Base-by-base conservation (phyloP, 1,140 invertebrate species). In the Musca domestica region DNA sequence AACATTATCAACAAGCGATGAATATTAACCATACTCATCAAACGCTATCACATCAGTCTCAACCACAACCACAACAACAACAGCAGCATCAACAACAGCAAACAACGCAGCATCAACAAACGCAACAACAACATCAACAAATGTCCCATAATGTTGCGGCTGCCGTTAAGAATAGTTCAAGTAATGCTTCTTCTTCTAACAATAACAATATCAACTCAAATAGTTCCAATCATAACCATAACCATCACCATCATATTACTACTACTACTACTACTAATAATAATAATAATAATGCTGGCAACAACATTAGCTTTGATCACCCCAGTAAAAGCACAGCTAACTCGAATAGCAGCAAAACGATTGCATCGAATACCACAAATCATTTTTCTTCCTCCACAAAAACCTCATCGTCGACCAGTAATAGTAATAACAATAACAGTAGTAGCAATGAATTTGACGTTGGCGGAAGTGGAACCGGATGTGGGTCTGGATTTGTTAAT, bases 401-500 rank as follows among this genome's bases (percentile, higher is more conserved):
- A 51, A 19, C 48, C 22, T 52, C 27, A 30, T 58, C 25, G 19
- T 61, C 34, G 27, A 61, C 15, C 51, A 64, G 49, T 64, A 64
- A 47, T 56, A 69, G 58, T 67, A 70, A 41, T 47, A 70, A 41
- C 47, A 70, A 54, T 41, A 69, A 64, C 67, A 72, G 30, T 65
- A 69, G 68, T 65, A 63, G 64, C 20, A 56, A 56, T 54, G 64
- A 49, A 47, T 67, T 64, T 46, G 51, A 51, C 14, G 46, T 54
- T 47, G 49, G 61, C 9, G 41, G 61, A 63, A 68, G 70, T 70
- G 74, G 74, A 73, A 79, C 74, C 74, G 77, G 77, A 78, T 77
- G 75, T 76, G 77, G 77, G 77, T 76, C 68, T 75, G 71, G 76
- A 72, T 75, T 73, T 76, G 73, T 68, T 20, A 61, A 20, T 54